phyloP scores from a whole-genome alignment of 2,113 vertebrate species.

The Empidonax alnorum region DNA sequence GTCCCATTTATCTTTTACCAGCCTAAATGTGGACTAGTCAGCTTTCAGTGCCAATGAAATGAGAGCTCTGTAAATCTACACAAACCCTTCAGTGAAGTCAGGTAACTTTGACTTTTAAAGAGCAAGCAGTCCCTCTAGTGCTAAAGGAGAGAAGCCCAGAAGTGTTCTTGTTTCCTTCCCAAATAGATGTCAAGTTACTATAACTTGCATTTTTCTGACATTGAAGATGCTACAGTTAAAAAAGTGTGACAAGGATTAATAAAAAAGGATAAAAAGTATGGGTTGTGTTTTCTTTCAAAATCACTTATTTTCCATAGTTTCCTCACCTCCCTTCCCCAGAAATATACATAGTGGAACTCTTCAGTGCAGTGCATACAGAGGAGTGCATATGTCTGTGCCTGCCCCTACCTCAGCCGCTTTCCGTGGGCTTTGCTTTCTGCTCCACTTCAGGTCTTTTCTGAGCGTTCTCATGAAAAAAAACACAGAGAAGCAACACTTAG shows the following conservation, averaged over 20 bases:
- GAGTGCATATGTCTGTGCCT: accelerated
- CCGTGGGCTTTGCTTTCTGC: background rate
- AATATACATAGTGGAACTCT: too few species aligned
- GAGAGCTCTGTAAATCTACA: background rate
- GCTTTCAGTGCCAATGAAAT: background rate
- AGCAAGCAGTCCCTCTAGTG: background rate
- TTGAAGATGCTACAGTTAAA: background rate
- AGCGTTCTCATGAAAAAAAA: constrained; percentile 11
- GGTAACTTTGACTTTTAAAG: background rate
- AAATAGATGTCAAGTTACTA: background rate
- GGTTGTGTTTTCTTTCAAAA: background rate
- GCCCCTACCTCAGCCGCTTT: constrained; percentile 13
- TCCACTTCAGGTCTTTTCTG: constrained; percentile 13
- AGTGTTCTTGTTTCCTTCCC: background rate
- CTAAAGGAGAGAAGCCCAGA: background rate
- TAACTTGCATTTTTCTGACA: background rate
- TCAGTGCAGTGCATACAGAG: accelerated
- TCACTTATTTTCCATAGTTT: background rate
- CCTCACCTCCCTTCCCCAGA: background rate
- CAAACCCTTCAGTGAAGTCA: background rate
- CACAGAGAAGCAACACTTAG: background rate
- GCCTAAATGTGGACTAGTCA: background rate
- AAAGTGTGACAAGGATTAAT: background rate
- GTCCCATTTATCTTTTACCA: background rate
- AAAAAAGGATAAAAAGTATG: background rate